A percentile compares a stretch with the other conserved stretches of the same genome.
These are phyloP conservation scores for Petrocephalus schoutedeni DNA, from an alignment of 2,797 vertebrate genomes.

Conservation along the genomic window DNA sequence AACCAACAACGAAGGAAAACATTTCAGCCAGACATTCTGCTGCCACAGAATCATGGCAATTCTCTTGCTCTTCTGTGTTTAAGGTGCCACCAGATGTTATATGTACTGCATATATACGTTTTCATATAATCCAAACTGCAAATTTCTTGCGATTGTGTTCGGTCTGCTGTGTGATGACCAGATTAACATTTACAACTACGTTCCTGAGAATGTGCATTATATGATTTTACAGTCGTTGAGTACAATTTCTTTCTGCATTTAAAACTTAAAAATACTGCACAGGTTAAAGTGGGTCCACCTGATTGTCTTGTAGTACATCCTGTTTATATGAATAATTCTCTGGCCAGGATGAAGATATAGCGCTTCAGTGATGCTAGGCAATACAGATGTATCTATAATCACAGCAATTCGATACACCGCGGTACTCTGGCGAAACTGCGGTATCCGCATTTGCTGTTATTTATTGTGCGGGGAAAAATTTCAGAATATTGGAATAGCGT, in stretches of 20 bases:
- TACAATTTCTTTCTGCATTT: neutral
- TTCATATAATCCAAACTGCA: neutral
- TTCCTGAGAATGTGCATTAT: neutral
- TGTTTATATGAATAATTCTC: neutral
- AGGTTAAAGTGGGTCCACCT: neutral
- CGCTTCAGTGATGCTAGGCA: neutral
- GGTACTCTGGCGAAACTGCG: neutral
- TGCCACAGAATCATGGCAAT: neutral
- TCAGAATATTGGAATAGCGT: neutral
- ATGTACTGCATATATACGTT: neutral
- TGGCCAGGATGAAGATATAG: neutral
- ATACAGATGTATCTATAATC: neutral
- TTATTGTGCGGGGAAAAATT: neutral
- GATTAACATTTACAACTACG: neutral
- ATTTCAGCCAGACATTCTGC: neutral
- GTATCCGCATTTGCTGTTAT: neutral
- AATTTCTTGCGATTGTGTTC: neutral
- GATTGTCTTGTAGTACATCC: neutral
- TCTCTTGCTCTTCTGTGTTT: neutral
- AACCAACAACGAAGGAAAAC: neutral
- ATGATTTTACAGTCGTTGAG: neutral
- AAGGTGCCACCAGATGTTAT: neutral
- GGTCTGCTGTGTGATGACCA: neutral
- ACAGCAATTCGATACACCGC: neutral
- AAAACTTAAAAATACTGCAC: neutral